phyloP scores from a whole-genome alignment of 2,888 invertebrate species.

The Baccha elongata region DNA sequence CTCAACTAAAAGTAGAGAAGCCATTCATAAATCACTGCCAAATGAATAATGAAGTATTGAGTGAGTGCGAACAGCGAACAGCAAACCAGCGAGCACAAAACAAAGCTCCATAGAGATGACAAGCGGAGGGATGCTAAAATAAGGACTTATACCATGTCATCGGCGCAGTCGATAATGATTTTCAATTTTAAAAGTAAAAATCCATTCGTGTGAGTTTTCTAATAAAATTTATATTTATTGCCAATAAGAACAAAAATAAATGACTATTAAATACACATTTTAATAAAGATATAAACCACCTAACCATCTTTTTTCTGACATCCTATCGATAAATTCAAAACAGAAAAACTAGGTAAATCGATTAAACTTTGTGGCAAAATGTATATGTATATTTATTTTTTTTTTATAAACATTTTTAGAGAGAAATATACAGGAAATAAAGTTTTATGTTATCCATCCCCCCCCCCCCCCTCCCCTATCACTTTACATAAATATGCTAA shows the following conservation, averaged over 20 bases:
- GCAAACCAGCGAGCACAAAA: background rate
- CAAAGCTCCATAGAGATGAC: constrained; percentile 11
- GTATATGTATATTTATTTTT: no score
- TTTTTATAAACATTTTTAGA: no score
- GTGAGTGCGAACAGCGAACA: constrained; percentile 58
- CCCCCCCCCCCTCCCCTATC: no score
- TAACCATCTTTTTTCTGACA: background rate
- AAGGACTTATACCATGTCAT: constrained; percentile 8
- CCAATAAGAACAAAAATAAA: constrained; percentile 2
- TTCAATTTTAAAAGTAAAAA: background rate
- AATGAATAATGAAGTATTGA: constrained; percentile 67
- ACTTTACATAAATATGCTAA: no score
- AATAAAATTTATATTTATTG: constrained; percentile 9
- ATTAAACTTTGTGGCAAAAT: no score
- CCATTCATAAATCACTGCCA: constrained; percentile 69
- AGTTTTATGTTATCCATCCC: no score
- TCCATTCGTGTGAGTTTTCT: background rate
- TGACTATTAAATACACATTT: constrained; percentile 7
- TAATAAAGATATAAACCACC: background rate
- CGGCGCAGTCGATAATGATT: constrained; percentile 10
- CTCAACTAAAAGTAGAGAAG: constrained; percentile 8
- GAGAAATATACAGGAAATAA: no score
- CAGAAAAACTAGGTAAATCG: background rate
- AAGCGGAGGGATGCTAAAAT: background rate
- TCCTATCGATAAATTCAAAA: constrained; percentile 2